Base-by-base conservation (phyloP, 2,888 invertebrate genomes). In the Phoronis australis region DNA sequence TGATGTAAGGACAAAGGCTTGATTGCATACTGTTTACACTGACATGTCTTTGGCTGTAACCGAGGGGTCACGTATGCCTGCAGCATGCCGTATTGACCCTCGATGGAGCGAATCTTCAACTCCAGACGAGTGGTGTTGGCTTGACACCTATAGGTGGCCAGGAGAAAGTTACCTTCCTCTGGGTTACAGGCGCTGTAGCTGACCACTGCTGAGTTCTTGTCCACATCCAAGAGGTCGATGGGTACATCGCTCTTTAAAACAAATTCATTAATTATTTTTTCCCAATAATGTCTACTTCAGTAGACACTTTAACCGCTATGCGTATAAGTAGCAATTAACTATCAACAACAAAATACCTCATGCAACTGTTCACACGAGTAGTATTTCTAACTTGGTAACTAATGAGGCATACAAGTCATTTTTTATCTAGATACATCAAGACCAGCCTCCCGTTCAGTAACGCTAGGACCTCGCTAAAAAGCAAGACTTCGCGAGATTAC, bases 131-230 rank as follows among this genome's bases (percentile, higher is more conserved):
- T 90, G 0, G 91, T 92, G 63, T 93, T 92, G 15, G 92, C 86
- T 80, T 95, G 94, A 73, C 95, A 95, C 53, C 93, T 83, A 69
- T 93, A 91, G 1, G 93, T 93, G 9, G 90, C 91, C 55, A 93
- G 76, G 43, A 88, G 77, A 58, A 81, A 83, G 76, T 87, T 87
- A 23, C 85, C 85, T 66, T 80, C 81, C 61, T 81, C 80, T 12
- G 83, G 82, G 65, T 84, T 82, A 62, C 85, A 83, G 41, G 83
- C 79, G 59, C 87, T 88, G 65, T 85, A 83, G 71, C 87, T 88
- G 47, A 88, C 83, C 6, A 90, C 87, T 1, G 89, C 88, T 23
- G 86, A 86, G 76, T 89, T 90, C 66, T 85, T 85, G 65, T 89
- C 88, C 0, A 87, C 85, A 67, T 90, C 89, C 45, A 89, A 66